Conservation (phyloP, 2,797 vertebrate species). For the Falco novaeseelandiae region DNA sequence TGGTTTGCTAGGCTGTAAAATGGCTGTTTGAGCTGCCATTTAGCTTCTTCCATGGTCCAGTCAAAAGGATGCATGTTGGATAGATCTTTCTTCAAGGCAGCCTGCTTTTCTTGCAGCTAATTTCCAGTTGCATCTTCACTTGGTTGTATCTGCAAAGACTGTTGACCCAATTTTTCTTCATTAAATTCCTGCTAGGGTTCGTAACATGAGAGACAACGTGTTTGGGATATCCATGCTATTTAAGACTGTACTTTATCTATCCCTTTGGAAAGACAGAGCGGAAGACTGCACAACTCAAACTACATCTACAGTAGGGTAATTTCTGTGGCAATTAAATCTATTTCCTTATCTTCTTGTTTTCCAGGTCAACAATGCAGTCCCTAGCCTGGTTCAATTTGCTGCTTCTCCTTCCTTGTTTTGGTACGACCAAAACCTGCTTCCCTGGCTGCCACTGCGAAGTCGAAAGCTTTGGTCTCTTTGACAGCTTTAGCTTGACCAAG, state of each 20-base stretch:
- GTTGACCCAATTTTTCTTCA: not conserved
- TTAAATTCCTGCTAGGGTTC: not conserved
- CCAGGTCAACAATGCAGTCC: slow-evolving; percentile 80
- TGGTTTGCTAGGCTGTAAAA: not conserved
- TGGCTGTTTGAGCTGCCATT: not conserved
- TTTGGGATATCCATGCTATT: not conserved
- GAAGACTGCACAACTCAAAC: not conserved
- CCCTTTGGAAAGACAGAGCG: not conserved
- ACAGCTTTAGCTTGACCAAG: slow-evolving; percentile 96
- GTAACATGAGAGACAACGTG: not conserved
- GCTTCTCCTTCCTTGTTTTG: slow-evolving; percentile 73
- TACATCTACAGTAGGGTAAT: not conserved
- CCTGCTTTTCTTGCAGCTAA: not conserved
- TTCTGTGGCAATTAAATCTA: not conserved
- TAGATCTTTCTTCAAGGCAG: not conserved
- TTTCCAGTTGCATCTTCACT: not conserved
- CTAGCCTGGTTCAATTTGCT: slow-evolving; percentile 75
- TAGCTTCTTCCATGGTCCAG: not conserved
- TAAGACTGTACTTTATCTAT: not conserved
- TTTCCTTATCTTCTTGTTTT: slow-evolving; percentile 3
- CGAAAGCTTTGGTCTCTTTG: slow-evolving; percentile 94
- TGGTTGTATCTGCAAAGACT: not conserved
- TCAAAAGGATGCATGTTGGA: not conserved
- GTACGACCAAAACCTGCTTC: slow-evolving; percentile 85
- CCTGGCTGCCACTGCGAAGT: slow-evolving; percentile 91